Evolutionary conservation across 2,797 vertebrate species (phyloP).

Genomic region (Perodicticus potto): DNA sequence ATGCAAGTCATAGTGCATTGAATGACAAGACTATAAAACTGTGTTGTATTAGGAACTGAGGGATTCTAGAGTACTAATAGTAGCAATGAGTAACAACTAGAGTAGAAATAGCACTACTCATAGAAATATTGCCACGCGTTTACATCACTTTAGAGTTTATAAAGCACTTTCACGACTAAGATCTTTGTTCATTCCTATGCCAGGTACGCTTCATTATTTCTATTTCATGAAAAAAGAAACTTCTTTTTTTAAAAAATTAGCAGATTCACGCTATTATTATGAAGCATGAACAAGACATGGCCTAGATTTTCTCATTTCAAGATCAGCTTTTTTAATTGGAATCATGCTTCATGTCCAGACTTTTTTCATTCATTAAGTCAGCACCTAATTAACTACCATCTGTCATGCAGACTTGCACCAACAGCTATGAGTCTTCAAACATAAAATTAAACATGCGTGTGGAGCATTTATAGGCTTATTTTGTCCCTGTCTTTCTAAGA

Average conservation of each 20-base stretch:
- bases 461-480: not conserved
- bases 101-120: not conserved
- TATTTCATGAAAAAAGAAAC: not conserved
- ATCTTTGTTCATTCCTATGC: not conserved
- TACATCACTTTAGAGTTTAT: not conserved
- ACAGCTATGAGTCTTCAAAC: not conserved
- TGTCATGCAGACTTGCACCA: not conserved
- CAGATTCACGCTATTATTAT: not conserved
- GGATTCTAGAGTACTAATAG: not conserved
- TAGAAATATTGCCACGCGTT: not conserved
- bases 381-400: not conserved
- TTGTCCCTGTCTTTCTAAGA: not conserved
- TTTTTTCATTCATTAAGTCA: not conserved
- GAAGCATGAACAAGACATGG: not conserved
- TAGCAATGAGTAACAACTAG: not conserved
- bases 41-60: not conserved
- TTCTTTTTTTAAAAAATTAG: not conserved
- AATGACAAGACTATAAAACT: not conserved
- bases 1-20: not conserved
- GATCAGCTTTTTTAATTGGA: not conserved
- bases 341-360: not conserved
- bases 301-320: not conserved
- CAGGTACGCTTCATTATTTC: not conserved
- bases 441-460: not conserved
- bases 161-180: not conserved